A percentile compares a stretch with the other conserved stretches of the same genome.
Conservation (phyloP, 2,113 vertebrate genomes). For the Tupaia tana region DNA sequence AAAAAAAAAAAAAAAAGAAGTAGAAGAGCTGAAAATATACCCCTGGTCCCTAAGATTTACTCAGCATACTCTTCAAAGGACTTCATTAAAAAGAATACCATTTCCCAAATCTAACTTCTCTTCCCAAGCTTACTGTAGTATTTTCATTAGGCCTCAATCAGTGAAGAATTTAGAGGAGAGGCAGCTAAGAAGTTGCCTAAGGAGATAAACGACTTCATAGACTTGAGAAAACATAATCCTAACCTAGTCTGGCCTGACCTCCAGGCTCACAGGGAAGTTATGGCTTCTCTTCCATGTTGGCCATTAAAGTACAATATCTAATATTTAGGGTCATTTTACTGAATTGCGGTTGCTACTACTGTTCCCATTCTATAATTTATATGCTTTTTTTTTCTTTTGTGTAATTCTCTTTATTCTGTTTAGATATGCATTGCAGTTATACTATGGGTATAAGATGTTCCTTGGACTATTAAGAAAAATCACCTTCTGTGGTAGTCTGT, state of each 20-base stretch:
- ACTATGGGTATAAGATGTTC: background rate
- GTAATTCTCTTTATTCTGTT: conserved; percentile 9
- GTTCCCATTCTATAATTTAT: background rate
- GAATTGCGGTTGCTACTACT: background rate
- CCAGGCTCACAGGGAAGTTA: background rate
- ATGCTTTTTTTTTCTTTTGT: background rate
- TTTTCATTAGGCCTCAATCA: background rate
- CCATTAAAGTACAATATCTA: conserved; percentile 4
- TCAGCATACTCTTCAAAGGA: background rate
- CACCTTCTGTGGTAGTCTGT: background rate
- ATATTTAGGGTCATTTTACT: background rate
- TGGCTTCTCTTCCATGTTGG: fast-evolving
- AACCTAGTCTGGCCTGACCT: background rate
- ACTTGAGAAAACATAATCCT: background rate
- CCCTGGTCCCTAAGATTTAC: background rate
- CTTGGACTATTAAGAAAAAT: background rate
- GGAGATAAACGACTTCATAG: background rate
- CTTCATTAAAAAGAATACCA: background rate
- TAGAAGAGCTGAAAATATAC: background rate
- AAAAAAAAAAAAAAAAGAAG: too few species aligned
- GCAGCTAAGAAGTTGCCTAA: background rate
- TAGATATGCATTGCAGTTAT: background rate
- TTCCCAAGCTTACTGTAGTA: background rate
- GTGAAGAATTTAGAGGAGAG: background rate
- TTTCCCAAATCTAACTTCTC: background rate